A percentile compares a stretch with the other conserved stretches of the same genome.
Evolutionary conservation across 2,113 vertebrate species (phyloP).

Genomic region (Odocoileus hemionus): DNA sequence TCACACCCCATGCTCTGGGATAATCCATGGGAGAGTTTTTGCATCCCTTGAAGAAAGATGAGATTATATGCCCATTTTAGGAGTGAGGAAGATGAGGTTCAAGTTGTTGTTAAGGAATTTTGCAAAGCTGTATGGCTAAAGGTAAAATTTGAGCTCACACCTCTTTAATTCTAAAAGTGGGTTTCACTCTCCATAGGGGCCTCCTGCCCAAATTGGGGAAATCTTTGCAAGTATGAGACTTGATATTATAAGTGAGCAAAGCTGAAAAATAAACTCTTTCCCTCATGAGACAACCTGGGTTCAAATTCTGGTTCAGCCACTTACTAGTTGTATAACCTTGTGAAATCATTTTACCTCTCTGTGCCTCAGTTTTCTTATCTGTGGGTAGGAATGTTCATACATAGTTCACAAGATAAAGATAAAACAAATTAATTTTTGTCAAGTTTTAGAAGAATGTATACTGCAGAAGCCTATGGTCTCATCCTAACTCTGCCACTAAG

Average conservation of each 20-base stretch:
- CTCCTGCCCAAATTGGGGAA: neutral
- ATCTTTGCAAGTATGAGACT: neutral
- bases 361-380: neutral
- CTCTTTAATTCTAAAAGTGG: neutral
- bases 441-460: neutral
- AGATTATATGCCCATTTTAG: neutral
- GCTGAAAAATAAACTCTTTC: neutral
- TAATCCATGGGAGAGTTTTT: neutral
- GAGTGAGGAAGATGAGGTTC: neutral
- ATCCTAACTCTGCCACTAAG: neutral
- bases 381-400: neutral
- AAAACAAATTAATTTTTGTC: neutral
- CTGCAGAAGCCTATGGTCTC: neutral
- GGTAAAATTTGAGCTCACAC: neutral
- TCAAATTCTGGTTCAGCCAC: neutral
- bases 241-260: neutral
- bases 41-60: neutral
- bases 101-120: neutral
- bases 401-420: neutral
- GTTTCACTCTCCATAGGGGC: neutral
- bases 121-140: neutral
- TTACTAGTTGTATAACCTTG: neutral
- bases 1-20: neutral
- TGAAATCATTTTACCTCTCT: neutral
- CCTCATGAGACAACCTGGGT: neutral